A percentile compares a stretch with the other conserved stretches of the same genome.
Evolutionary conservation across 2,797 vertebrate species (phyloP).

Genomic region (Thalassophryne amazonica): DNA sequence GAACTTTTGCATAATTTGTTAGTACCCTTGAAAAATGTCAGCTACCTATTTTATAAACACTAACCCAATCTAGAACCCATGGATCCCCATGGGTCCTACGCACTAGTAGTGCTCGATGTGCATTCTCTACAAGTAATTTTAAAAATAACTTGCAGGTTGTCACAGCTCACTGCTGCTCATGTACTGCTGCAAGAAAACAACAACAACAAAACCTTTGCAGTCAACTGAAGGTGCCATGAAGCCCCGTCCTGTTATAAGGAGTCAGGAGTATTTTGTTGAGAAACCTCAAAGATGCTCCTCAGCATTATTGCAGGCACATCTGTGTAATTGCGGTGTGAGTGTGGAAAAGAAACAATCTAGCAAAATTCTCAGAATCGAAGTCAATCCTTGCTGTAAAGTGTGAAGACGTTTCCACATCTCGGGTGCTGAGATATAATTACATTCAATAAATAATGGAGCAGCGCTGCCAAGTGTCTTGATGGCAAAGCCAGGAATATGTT

Average conservation of each 20-base stretch:
- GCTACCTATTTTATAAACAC: no score
- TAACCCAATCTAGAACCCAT: no score
- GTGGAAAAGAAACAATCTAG: conserved; percentile 18
- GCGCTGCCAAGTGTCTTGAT: conserved; percentile 11
- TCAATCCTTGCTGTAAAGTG: conserved; percentile 1
- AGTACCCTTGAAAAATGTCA: no score
- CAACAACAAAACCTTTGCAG: no score
- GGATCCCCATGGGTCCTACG: no score
- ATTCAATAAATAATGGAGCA: conserved; percentile 18
- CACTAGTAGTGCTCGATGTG: no score
- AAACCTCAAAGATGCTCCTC: conserved; percentile 16
- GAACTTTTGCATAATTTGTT: no score
- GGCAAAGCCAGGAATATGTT: conserved; percentile 17
- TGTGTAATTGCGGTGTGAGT: conserved; percentile 14
- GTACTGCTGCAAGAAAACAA: conserved; percentile 9
- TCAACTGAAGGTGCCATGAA: conserved; percentile 9
- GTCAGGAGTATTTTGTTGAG: conserved; percentile 14
- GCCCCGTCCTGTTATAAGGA: conserved; percentile 16
- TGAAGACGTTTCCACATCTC: conserved; percentile 13
- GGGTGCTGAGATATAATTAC: conserved; percentile 37
- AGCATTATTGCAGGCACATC: conserved; percentile 56
- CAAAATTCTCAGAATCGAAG: conserved; percentile 32
- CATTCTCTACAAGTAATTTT: no score
- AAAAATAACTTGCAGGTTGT: conserved; percentile 11
- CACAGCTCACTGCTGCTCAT: background rate